Evolutionary conservation across 2,113 vertebrate species (phyloP).

Genomic region (Anoura caudifer): DNA sequence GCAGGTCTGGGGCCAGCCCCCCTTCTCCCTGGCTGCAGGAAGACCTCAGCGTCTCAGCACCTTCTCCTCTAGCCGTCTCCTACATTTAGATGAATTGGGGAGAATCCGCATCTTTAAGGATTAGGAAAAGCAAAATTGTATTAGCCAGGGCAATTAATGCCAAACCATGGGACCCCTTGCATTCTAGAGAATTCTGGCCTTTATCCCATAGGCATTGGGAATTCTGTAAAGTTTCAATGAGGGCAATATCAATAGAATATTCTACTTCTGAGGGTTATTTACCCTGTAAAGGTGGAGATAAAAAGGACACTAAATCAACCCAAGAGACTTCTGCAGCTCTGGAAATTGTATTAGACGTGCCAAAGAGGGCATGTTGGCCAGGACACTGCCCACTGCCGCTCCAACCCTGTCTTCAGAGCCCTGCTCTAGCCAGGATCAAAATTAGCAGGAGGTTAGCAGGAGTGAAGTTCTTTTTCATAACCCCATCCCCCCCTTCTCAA

Average conservation of each 20-base stretch:
- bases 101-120: not conserved
- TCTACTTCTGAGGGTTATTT: not conserved
- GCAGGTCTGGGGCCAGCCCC: not conserved
- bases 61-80: not conserved
- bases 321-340: not conserved
- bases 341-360: not conserved
- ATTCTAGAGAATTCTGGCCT: not conserved
- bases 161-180: not conserved
- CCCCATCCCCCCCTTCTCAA: not conserved
- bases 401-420: not conserved
- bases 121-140: not conserved
- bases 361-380: not conserved
- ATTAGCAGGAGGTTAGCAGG: too few species aligned
- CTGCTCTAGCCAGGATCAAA: not conserved
- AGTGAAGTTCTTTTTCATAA: not conserved
- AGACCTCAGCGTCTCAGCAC: not conserved
- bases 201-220: not conserved
- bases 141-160: not conserved
- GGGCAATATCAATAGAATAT: not conserved
- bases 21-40: not conserved
- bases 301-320: not conserved
- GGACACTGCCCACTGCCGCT: fast-evolving
- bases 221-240: not conserved
- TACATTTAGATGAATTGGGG: not conserved
- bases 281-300: not conserved